Percentiles rank a stretch among this genome's conserved stretches.
Conservation (phyloP, 2,797 vertebrate genomes). For the Sphaeramia orbicularis region DNA sequence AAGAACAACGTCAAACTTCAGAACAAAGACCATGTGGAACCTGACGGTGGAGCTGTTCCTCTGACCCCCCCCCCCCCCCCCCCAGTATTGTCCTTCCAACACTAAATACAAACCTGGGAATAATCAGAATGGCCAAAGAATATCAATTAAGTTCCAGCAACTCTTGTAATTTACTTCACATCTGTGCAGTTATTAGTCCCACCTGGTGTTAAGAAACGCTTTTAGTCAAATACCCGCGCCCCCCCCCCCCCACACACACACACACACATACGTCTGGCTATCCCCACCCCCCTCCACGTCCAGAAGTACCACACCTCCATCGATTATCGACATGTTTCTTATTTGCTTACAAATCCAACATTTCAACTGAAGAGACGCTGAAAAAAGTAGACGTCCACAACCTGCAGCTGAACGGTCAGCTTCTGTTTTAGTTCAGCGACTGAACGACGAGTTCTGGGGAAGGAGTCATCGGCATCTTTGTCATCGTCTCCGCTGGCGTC, state of each 20-base stretch:
- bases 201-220: constrained; percentile 68
- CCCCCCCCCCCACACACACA: background rate
- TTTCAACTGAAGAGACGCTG: constrained; percentile 59
- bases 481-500: too few species aligned
- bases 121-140: constrained; percentile 70
- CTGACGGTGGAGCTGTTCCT: constrained; percentile 46
- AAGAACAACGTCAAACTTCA: constrained; percentile 52
- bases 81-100: constrained; percentile 39
- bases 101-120: constrained; percentile 51
- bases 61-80: constrained; percentile 60
- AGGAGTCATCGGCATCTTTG: too few species aligned
- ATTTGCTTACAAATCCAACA: constrained; percentile 72
- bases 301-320: constrained; percentile 70
- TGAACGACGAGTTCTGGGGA: too few species aligned
- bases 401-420: too few species aligned
- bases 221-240: constrained; percentile 49
- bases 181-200: constrained; percentile 75
- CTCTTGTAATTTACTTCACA: constrained; percentile 75
- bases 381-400: too few species aligned
- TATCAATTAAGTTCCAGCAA: constrained; percentile 80
- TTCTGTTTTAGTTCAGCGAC: too few species aligned
- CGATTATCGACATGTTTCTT: constrained; percentile 83
- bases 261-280: too few species aligned
- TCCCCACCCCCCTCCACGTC: constrained; percentile 16
- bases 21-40: constrained; percentile 53